Evolutionary conservation across 2,888 invertebrate species (phyloP).

Genomic region (Holacanthella duospinosa): DNA sequence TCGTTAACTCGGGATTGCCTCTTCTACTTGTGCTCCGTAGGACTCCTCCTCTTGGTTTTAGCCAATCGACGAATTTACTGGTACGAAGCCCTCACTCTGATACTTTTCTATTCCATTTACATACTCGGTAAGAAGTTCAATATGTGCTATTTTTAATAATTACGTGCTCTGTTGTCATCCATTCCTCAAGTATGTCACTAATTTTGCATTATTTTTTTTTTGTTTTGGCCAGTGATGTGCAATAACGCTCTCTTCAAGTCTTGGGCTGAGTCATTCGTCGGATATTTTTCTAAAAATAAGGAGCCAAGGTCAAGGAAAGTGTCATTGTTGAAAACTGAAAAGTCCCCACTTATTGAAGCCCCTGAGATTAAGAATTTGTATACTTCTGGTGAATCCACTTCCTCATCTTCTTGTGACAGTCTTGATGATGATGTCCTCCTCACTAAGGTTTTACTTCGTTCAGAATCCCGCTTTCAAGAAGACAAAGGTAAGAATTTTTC

Average conservation of each 20-base stretch:
- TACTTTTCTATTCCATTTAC: conserved; percentile 62
- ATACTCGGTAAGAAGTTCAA: conserved; percentile 38
- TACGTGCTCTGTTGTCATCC: too few relatives aligned
- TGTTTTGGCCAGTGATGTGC: conserved; percentile 22
- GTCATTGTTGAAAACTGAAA: background rate
- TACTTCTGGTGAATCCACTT: background rate
- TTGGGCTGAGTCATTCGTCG: conserved; percentile 11
- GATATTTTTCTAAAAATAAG: too few relatives aligned
- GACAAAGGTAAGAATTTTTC: conserved; percentile 2
- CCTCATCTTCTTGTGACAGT: background rate
- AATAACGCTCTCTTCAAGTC: conserved; percentile 19
- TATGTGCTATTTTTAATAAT: background rate
- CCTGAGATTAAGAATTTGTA: too few relatives aligned
- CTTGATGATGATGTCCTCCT: conserved; percentile 1
- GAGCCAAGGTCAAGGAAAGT: too few relatives aligned
- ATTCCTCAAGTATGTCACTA: background rate
- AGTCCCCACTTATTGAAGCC: background rate
- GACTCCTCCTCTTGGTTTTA: conserved; percentile 58
- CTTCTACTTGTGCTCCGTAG: conserved; percentile 63
- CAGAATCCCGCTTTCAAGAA: background rate
- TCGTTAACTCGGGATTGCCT: conserved; percentile 70
- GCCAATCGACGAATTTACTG: conserved; percentile 69
- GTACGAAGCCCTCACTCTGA: conserved; percentile 64
- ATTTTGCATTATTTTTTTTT: background rate
- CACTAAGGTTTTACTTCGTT: background rate